Percentiles rank a stretch among this genome's conserved stretches.
phyloP scores from a whole-genome alignment of 2,888 invertebrate genomes.

The Terebella lapidaria region DNA sequence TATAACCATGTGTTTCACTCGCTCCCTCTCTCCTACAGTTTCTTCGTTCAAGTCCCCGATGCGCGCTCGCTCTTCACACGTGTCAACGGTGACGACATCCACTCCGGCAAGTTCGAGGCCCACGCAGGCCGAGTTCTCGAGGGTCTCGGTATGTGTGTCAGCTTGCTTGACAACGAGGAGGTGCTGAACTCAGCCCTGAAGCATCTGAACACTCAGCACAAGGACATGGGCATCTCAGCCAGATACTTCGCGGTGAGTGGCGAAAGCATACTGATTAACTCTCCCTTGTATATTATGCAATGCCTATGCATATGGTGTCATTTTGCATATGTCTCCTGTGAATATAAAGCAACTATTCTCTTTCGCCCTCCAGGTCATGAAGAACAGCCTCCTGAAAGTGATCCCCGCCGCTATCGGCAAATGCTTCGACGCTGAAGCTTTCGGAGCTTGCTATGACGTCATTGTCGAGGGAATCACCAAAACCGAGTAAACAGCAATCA shows the following conservation, averaged over 20 bases:
- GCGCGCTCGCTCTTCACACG: not conserved
- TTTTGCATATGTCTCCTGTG: no score
- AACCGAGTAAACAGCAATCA: no score
- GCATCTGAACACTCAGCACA: constrained; percentile 7
- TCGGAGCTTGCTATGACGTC: constrained; percentile 7
- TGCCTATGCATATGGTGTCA: no score
- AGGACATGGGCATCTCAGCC: constrained; percentile 3
- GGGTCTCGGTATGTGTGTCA: constrained; percentile 8
- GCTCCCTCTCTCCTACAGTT: not conserved
- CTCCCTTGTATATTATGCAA: no score
- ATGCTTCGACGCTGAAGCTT: constrained; percentile 17
- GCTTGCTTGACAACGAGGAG: not conserved
- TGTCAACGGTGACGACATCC: constrained; percentile 8
- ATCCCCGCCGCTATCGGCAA: constrained; percentile 14
- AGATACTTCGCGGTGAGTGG: constrained; percentile 9
- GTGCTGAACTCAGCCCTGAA: not conserved
- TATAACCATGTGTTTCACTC: no score
- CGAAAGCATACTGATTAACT: no score
- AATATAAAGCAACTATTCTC: no score
- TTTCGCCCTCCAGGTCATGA: constrained; percentile 7
- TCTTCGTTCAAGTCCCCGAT: constrained; percentile 4
- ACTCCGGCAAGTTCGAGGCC: constrained; percentile 10
- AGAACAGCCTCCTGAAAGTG: constrained; percentile 8
- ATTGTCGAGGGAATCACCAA: constrained; percentile 12
- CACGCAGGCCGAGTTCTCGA: constrained; percentile 3